Percentiles rank a stretch among this genome's conserved stretches.
phyloP scores from a whole-genome alignment of 2,888 invertebrate species.

The Limnephilus lunatus region DNA sequence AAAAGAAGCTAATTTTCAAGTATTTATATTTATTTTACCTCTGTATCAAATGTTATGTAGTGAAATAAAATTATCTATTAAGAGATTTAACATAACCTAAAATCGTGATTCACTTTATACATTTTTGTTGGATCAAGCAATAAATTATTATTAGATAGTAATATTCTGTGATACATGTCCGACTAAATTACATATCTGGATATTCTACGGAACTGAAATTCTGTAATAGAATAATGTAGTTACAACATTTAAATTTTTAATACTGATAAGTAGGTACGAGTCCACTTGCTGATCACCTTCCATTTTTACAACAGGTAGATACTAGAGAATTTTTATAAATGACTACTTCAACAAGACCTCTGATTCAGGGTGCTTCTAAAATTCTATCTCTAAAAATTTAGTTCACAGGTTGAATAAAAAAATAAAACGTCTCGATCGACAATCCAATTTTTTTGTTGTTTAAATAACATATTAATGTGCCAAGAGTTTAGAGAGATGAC shows the following conservation, averaged over 20 bases:
- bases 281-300: background rate
- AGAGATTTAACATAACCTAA: conserved; percentile 14
- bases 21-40: background rate
- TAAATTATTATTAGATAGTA: background rate
- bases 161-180: background rate
- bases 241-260: background rate
- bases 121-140: conserved; percentile 16
- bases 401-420: background rate
- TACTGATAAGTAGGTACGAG: background rate
- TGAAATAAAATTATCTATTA: background rate
- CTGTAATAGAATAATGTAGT: background rate
- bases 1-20: background rate
- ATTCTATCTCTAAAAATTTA: background rate
- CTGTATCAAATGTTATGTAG: background rate
- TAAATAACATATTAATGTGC: background rate
- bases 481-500: background rate
- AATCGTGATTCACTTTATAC: background rate
- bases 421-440: background rate
- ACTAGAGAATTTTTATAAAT: background rate
- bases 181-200: background rate
- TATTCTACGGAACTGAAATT: background rate
- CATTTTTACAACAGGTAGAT: background rate
- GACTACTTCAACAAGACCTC: background rate
- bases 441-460: background rate
- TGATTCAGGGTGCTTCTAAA: background rate